Evolutionary conservation across 2,888 invertebrate genomes (phyloP).

Genomic region (Oeneis ivallda): DNA sequence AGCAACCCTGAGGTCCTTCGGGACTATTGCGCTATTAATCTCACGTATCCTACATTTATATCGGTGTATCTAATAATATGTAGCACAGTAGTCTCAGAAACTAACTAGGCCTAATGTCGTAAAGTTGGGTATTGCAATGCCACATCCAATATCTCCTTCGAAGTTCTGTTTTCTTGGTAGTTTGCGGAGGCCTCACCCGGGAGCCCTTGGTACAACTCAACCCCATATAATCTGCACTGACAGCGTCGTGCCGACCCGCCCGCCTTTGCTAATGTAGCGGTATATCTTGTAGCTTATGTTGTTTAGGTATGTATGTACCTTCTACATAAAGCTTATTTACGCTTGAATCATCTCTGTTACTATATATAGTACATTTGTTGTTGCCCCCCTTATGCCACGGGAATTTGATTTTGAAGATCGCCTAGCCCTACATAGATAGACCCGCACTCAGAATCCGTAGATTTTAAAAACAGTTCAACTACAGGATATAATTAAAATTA

Average conservation of each 20-base stretch:
- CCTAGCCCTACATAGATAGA: no score
- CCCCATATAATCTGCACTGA: slow-evolving; percentile 54
- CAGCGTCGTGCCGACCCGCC: slow-evolving; percentile 46
- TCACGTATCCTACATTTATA: no score
- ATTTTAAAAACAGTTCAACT: no score
- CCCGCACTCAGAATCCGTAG: no score
- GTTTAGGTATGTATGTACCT: slow-evolving; percentile 42
- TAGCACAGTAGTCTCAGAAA: neutral
- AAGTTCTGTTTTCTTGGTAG: slow-evolving; percentile 35
- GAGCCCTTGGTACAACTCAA: slow-evolving; percentile 60
- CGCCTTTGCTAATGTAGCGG: slow-evolving; percentile 43
- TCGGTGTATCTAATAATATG: no score
- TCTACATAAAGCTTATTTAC: slow-evolving; percentile 16
- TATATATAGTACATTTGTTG: neutral
- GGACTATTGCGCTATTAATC: no score
- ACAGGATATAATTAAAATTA: no score
- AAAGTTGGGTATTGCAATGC: slow-evolving; percentile 10
- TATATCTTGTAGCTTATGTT: slow-evolving; percentile 47
- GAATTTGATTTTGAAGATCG: neutral
- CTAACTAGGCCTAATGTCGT: neutral
- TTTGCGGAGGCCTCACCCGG: slow-evolving; percentile 51
- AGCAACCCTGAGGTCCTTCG: no score
- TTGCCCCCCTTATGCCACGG: neutral
- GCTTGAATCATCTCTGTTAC: slow-evolving; percentile 3
- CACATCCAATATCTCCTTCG: slow-evolving; percentile 33